Evolutionary conservation across 2,113 vertebrate species (phyloP), one percentile per base, ranked within the genome.

Genomic region (Procapra przewalskii): DNA sequence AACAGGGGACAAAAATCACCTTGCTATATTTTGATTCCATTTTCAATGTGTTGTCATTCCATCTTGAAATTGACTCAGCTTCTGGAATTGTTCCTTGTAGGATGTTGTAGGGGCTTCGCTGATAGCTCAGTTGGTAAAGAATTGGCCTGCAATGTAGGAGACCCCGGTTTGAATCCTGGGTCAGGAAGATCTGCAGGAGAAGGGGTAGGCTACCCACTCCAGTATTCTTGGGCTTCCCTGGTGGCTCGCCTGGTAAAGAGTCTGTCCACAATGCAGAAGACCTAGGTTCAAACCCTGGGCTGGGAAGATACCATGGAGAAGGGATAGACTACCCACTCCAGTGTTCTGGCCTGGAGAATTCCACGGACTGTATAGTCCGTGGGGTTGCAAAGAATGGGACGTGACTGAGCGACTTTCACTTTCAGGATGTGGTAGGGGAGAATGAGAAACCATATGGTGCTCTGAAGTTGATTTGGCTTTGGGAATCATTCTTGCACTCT

Each of bases 1-100:
- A 96, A 75, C 17, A 33, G 94, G n/a, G 77, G 86, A 54, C 62
- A 95, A 95, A 97, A 0, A 29, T 94, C 82, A n/a, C 80, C 60
- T 96, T 94, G 88, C 71, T 80, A 25, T 79, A 11, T 64, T 67
- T 52, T 88, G 55, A 84, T 81, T 92, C 62, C 77, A 3, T 95
- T 96, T 91, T 64, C 64, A 52, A 64, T 77, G 75, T 75, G 57
- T 5, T 31, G 6, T 15, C 29, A 4, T 7, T 5, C 55, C 60
- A 75, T n/a, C 85, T 67, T 95, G 59, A 89, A 84, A 94, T 6
- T 7, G 45, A 27, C n/a, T 54, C 31, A n/a, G 8, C 52, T 54
- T 89, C 21, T 83, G 86, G 98, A 50, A 96, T 83, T 97, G 90
- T 75, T 84, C 29, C 21, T 71, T 54, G 15, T 3, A 5, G 31